phyloP scores from a whole-genome alignment of 2,888 invertebrate species.

The Zele albiditarsus region DNA sequence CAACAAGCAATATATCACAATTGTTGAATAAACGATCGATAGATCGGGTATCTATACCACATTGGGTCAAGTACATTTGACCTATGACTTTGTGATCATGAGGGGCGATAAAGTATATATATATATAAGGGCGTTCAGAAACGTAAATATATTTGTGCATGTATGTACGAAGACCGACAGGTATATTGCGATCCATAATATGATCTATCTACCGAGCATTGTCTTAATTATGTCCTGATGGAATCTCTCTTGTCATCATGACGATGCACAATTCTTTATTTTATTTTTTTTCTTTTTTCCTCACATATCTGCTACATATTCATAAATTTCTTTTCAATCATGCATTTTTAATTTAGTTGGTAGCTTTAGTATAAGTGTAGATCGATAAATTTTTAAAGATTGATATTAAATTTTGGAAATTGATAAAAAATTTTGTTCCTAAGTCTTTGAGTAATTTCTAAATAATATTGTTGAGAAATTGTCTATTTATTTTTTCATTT shows the following conservation, averaged over 20 bases:
- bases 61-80: constrained; percentile 34
- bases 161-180: constrained; percentile 28
- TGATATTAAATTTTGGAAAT: too few relatives aligned
- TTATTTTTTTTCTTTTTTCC: not conserved
- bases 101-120: constrained; percentile 9
- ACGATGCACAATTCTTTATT: not conserved
- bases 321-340: too few relatives aligned
- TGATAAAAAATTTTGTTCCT: too few relatives aligned
- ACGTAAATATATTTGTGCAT: not conserved
- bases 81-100: constrained; percentile 20
- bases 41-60: constrained; percentile 38
- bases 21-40: constrained; percentile 49
- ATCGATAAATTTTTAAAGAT: too few relatives aligned
- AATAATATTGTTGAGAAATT: too few relatives aligned
- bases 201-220: constrained; percentile 34
- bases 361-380: too few relatives aligned
- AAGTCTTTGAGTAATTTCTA: too few relatives aligned
- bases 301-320: not conserved
- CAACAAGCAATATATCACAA: constrained; percentile 49
- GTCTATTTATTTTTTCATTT: too few relatives aligned
- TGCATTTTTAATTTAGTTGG: too few relatives aligned
- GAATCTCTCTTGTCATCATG: constrained; percentile 12
- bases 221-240: constrained; percentile 50
- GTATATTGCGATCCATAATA: constrained; percentile 38
- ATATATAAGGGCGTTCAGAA: not conserved